Conservation (phyloP, 2,797 vertebrate species). For the Sparus aurata region DNA sequence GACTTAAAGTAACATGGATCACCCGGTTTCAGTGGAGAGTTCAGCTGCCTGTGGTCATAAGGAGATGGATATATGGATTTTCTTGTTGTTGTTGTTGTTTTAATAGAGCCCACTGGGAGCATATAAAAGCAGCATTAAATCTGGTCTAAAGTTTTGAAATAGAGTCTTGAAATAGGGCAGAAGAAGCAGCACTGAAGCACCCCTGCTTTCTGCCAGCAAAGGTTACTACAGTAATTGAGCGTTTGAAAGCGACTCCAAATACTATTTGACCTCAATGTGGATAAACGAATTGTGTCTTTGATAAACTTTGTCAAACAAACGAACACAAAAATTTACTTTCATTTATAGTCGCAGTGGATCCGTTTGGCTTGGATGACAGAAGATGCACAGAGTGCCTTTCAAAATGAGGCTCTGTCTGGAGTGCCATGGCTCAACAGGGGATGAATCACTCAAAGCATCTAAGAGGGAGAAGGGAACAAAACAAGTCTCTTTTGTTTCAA, state of each 20-base stretch:
- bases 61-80: slow-evolving; percentile 72
- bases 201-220: slow-evolving; percentile 25
- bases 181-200: slow-evolving; percentile 24
- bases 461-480: slow-evolving; percentile 46
- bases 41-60: slow-evolving; percentile 61
- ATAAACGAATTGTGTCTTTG: slow-evolving; percentile 22
- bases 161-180: slow-evolving; percentile 55
- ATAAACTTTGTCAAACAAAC: slow-evolving; percentile 49
- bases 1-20: slow-evolving; percentile 41
- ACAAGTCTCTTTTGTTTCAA: slow-evolving; percentile 52
- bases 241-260: slow-evolving; percentile 45
- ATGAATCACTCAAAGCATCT: slow-evolving; percentile 56
- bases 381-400: slow-evolving; percentile 40
- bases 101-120: slow-evolving; percentile 71
- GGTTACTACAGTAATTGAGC: slow-evolving; percentile 33
- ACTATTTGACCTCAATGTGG: slow-evolving; percentile 41
- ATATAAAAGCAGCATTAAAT: slow-evolving; percentile 61
- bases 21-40: slow-evolving; percentile 35
- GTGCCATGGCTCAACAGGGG: slow-evolving; percentile 51
- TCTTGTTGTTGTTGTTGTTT: slow-evolving; percentile 63
- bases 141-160: slow-evolving; percentile 65
- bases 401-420: slow-evolving; percentile 48
- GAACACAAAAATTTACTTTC: slow-evolving; percentile 39
- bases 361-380: slow-evolving; percentile 22
- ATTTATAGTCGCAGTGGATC: slow-evolving; percentile 38